Conservation (phyloP, 2,113 vertebrate species). For the Halcyon malimbica region DNA sequence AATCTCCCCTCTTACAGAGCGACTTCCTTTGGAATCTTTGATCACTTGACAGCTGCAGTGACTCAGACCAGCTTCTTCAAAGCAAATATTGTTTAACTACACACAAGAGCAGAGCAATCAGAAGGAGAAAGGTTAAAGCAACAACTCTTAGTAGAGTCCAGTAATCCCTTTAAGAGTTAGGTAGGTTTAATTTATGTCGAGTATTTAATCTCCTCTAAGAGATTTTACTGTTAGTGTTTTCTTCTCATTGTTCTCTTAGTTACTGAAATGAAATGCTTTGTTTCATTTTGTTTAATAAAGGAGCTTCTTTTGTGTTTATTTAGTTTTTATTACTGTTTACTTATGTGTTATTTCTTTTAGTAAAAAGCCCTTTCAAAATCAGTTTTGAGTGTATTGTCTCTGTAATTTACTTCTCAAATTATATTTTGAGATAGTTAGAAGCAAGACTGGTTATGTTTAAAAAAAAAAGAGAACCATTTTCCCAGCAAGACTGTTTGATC, state of each 20-base stretch:
- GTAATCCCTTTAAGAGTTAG: neutral
- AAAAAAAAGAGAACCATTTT: neutral
- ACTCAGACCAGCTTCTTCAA: neutral
- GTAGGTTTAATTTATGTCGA: neutral
- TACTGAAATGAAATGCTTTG: neutral
- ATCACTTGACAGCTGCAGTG: neutral
- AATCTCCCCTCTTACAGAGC: neutral
- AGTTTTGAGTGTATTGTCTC: neutral
- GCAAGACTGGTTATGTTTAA: neutral
- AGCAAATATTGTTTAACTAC: neutral
- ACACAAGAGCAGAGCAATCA: neutral
- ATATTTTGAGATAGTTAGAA: neutral
- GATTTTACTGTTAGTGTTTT: neutral
- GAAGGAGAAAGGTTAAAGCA: constrained; percentile 20
- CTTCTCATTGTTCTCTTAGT: neutral
- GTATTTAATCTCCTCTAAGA: neutral
- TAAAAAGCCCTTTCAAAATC: neutral
- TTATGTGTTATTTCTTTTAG: neutral
- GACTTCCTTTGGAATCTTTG: neutral
- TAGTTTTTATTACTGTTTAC: neutral
- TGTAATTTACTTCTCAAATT: neutral
- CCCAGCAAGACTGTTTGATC: neutral
- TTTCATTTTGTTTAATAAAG: neutral
- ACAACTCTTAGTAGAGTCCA: neutral
- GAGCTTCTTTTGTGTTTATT: neutral